Evolutionary conservation across 2,888 invertebrate species (phyloP).

Genomic region (Pheosia tremula): DNA sequence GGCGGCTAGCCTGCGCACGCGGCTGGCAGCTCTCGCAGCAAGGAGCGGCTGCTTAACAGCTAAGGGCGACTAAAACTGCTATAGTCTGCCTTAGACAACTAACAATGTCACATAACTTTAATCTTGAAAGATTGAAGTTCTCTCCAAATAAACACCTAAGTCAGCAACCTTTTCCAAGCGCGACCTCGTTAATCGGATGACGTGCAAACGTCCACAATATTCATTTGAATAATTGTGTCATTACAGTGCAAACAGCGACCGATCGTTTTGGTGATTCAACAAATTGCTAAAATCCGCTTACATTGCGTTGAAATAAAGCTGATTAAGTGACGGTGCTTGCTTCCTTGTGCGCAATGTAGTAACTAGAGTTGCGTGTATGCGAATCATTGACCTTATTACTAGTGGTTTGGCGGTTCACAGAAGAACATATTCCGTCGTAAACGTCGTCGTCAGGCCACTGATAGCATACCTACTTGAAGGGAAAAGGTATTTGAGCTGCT

Average conservation of each 20-base stretch:
- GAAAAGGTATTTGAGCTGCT: not conserved
- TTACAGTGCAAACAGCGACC: slow-evolving; percentile 9
- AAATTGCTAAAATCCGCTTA: slow-evolving; percentile 11
- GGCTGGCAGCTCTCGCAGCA: too few relatives aligned
- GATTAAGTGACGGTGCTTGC: slow-evolving; percentile 14
- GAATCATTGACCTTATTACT: slow-evolving; percentile 2
- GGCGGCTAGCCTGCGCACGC: too few relatives aligned
- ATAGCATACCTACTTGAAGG: not conserved
- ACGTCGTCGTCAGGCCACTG: not conserved
- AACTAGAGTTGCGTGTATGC: not conserved
- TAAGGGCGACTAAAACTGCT: too few relatives aligned
- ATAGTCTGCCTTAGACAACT: too few relatives aligned
- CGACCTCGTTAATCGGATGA: not conserved
- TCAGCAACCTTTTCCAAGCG: not conserved
- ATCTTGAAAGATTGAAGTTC: not conserved
- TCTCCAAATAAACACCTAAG: not conserved
- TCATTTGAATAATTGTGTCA: slow-evolving; percentile 15
- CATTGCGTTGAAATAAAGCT: slow-evolving; percentile 18
- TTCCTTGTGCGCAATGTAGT: slow-evolving; percentile 2
- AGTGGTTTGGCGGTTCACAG: not conserved
- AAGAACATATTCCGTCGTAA: not conserved
- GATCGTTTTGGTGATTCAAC: slow-evolving; percentile 21
- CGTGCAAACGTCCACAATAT: not conserved
- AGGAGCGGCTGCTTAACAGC: too few relatives aligned
- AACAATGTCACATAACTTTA: not conserved